A percentile compares a stretch with the other conserved stretches of the same genome.
Conservation (phyloP, 1,140 invertebrate genomes). For the Patella vulgata region DNA sequence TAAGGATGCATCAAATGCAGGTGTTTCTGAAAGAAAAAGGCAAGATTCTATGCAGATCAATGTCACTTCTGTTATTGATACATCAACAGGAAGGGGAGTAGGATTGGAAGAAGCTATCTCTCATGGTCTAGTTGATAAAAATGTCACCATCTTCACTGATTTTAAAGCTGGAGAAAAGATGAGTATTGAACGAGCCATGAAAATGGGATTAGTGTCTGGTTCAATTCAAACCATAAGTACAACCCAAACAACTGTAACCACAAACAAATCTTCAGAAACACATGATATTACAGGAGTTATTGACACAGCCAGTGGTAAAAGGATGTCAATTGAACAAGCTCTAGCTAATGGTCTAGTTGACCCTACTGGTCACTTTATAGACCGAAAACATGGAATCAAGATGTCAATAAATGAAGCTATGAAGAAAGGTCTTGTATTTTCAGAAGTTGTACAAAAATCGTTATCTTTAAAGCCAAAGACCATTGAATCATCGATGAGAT, state of each 20-base stretch:
- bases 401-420: conserved; percentile 82
- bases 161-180: conserved; percentile 44
- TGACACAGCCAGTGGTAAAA: conserved; percentile 75
- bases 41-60: conserved; percentile 74
- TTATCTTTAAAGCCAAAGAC: conserved; percentile 4
- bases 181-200: conserved; percentile 83
- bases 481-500: conserved; percentile 71
- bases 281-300: conserved; percentile 77
- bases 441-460: conserved; percentile 40
- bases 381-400: conserved; percentile 82
- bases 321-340: conserved; percentile 55
- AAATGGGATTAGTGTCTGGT: conserved; percentile 80
- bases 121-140: conserved; percentile 50
- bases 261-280: conserved; percentile 38
- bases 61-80: conserved; percentile 70
- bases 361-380: conserved; percentile 68
- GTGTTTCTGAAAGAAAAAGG: conserved; percentile 81
- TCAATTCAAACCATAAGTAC: conserved; percentile 45
- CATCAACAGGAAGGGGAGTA: conserved; percentile 76
- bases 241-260: conserved; percentile 59
- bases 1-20: conserved; percentile 78
- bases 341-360: conserved; percentile 62
- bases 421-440: conserved; percentile 80
- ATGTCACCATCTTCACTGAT: conserved; percentile 71
- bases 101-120: conserved; percentile 71